These are phyloP conservation scores for Chrysemys picta DNA, from an alignment of 2,113 vertebrate genomes.

Conservation along the genomic window DNA sequence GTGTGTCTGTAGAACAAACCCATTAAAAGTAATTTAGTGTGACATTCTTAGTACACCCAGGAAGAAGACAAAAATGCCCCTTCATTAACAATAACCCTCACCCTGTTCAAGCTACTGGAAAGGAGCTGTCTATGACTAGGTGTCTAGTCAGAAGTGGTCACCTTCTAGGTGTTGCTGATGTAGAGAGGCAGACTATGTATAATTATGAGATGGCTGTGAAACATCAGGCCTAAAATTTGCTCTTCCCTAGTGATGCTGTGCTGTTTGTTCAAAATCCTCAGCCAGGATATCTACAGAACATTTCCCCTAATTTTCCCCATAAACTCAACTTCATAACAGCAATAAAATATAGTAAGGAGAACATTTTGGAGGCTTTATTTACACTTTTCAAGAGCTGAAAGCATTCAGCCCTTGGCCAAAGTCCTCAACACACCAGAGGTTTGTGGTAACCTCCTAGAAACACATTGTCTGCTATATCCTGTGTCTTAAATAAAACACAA, in stretches of 20 bases:
- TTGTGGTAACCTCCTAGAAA: not conserved
- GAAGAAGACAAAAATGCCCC: not conserved
- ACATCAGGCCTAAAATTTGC: not conserved
- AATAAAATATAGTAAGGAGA: not conserved
- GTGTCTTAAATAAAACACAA: not conserved
- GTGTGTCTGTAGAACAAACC: conserved; percentile 1
- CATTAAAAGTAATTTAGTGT: conserved; percentile 7
- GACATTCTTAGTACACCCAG: not conserved
- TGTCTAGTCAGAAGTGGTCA: not conserved
- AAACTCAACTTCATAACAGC: not conserved
- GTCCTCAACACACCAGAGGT: not conserved
- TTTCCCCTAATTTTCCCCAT: not conserved
- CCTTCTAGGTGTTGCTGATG: not conserved
- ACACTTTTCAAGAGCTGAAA: not conserved
- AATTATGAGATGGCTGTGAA: not conserved
- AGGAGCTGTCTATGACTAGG: accelerated
- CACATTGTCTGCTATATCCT: not conserved
- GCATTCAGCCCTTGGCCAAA: not conserved
- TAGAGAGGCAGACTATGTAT: not conserved
- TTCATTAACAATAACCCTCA: not conserved
- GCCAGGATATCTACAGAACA: not conserved
- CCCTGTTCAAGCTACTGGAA: not conserved
- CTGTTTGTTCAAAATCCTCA: conserved; percentile 2
- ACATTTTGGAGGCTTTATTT: not conserved
- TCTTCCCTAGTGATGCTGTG: not conserved